A percentile compares a stretch with the other conserved stretches of the same genome.
phyloP scores from a whole-genome alignment of 1,140 invertebrate genomes.

The Drosophila willistoni region DNA sequence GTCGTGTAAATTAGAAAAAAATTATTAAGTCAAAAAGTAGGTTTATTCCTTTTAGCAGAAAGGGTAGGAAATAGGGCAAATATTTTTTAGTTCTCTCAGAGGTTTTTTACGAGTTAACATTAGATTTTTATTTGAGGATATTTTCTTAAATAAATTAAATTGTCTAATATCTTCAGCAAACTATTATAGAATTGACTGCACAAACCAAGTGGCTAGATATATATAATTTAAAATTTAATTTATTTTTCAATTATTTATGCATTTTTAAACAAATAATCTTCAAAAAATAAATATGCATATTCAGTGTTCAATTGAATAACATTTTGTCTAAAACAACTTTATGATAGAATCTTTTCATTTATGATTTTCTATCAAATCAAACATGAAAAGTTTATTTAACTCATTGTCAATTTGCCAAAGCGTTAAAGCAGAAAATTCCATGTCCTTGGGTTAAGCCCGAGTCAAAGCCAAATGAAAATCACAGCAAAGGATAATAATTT shows the following conservation, averaged over 20 bases:
- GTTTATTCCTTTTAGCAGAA: not conserved
- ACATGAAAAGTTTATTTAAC: conserved; percentile 11
- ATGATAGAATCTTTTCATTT: not conserved
- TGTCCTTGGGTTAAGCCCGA: conserved; percentile 1
- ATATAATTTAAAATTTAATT: no score
- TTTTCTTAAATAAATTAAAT: no score
- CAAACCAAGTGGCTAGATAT: no score
- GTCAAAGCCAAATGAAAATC: conserved; percentile 24
- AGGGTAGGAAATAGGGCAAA: not conserved
- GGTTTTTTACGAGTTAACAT: no score
- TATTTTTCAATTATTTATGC: not conserved
- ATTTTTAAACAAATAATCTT: not conserved
- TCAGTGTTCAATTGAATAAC: not conserved
- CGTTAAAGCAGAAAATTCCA: conserved; percentile 18
- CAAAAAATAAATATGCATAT: not conserved
- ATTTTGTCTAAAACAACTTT: not conserved
- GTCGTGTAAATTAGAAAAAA: conserved; percentile 40
- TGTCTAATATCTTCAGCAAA: no score
- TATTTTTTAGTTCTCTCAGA: no score
- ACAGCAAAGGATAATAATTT: conserved; percentile 7
- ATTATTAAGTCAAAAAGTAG: conserved; percentile 19
- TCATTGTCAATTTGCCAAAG: conserved; percentile 10
- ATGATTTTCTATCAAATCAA: conserved; percentile 6
- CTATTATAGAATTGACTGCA: no score
- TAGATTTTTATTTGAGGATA: no score